Evolutionary conservation across 2,113 vertebrate species (phyloP).

Genomic region (Ia io): DNA sequence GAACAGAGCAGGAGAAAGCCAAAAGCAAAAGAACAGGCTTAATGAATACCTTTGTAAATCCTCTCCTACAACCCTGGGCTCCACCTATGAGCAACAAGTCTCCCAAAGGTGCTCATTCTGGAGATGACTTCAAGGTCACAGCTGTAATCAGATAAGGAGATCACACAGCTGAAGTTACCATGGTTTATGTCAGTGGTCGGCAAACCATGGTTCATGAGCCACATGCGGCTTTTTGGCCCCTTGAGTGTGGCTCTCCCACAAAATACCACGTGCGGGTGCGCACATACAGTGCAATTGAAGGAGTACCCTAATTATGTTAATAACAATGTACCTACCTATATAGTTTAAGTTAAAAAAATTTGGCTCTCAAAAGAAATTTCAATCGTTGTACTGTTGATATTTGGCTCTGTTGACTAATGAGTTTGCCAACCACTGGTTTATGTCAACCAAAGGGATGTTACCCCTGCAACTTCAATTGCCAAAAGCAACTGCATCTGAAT

Average conservation of each 20-base stretch:
- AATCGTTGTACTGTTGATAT: no score
- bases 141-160: constrained; percentile 58
- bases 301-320: no score
- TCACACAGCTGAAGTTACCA: neutral
- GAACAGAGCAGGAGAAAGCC: neutral
- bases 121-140: constrained; percentile 37
- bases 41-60: neutral
- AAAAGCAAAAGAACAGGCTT: neutral
- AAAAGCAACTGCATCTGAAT: neutral
- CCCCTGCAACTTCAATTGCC: constrained; percentile 20
- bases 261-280: no score
- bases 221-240: no score
- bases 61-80: neutral
- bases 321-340: no score
- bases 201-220: no score
- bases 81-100: neutral
- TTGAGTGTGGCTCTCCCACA: no score
- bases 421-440: neutral
- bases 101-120: constrained; percentile 12
- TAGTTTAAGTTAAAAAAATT: no score
- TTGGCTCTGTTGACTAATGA: no score
- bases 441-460: constrained; percentile 34
- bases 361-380: no score
- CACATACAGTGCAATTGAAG: no score
- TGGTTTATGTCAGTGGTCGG: constrained; percentile 21